These are phyloP conservation scores for Drosophila ustulata DNA, from an alignment of 2,888 invertebrate genomes.

Conservation along the genomic window DNA sequence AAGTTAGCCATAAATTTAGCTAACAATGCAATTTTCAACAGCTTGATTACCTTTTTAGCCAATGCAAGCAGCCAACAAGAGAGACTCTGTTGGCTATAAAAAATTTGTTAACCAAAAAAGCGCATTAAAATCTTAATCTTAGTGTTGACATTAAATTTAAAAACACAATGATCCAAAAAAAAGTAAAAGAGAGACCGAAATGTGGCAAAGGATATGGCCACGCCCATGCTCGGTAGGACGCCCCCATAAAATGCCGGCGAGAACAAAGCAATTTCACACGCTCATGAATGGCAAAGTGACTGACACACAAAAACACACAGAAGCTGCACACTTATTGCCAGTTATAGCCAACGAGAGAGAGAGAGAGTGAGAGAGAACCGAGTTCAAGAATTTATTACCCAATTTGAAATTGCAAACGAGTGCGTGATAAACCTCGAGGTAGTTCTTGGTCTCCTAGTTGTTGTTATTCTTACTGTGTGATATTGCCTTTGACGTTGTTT, in stretches of 20 bases:
- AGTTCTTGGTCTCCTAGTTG: constrained; percentile 26
- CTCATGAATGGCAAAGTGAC: constrained; percentile 55
- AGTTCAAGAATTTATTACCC: constrained; percentile 80
- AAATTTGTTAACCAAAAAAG: constrained; percentile 67
- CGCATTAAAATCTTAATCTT: constrained; percentile 78
- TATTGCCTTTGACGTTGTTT: constrained; percentile 40
- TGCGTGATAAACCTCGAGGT: constrained; percentile 75
- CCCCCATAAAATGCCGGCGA: constrained; percentile 50
- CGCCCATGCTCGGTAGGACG: constrained; percentile 30
- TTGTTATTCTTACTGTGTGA: not conserved
- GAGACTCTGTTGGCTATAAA: constrained; percentile 15
- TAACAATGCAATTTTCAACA: not conserved
- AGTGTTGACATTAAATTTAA: constrained; percentile 76
- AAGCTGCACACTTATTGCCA: not conserved
- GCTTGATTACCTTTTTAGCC: not conserved
- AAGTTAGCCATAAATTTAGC: not conserved
- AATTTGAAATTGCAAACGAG: constrained; percentile 82
- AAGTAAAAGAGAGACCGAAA: constrained; percentile 9
- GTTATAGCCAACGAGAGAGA: not conserved
- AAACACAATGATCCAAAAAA: constrained; percentile 25
- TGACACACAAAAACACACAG: constrained; percentile 24
- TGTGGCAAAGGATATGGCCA: constrained; percentile 30
- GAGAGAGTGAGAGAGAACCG: constrained; percentile 16
- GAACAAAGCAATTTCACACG: constrained; percentile 76
- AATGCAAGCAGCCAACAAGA: not conserved